Evolutionary conservation across 2,888 invertebrate species (phyloP).

Genomic region (Latrodectus hesperus): DNA sequence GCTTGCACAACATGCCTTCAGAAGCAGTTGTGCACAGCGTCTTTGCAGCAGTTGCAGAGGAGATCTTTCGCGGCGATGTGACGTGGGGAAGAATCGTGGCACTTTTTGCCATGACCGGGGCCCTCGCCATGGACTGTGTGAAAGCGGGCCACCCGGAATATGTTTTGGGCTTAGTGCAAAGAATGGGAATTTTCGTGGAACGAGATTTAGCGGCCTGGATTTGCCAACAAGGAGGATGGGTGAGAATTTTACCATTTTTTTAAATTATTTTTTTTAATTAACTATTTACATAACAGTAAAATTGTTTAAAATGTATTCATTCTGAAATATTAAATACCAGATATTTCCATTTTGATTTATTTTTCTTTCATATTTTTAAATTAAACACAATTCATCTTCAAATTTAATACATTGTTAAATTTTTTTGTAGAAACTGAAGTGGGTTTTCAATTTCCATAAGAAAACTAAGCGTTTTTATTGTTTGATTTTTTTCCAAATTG

Average conservation of each 20-base stretch:
- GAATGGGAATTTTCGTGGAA: constrained; percentile 84
- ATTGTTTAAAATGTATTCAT: too few species aligned
- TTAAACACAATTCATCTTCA: too few species aligned
- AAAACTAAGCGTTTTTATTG: too few species aligned
- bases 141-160: constrained; percentile 84
- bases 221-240: constrained; percentile 90
- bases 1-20: constrained; percentile 65
- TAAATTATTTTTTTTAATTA: too few species aligned
- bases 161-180: constrained; percentile 84
- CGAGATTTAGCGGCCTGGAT: constrained; percentile 85
- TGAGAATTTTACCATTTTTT: constrained; percentile 20
- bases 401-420: too few species aligned
- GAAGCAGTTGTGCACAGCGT: constrained; percentile 79
- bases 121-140: constrained; percentile 87
- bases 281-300: too few species aligned
- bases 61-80: constrained; percentile 79
- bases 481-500: too few species aligned
- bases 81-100: constrained; percentile 80
- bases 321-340: too few species aligned
- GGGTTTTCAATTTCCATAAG: too few species aligned
- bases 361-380: too few species aligned
- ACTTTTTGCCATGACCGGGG: constrained; percentile 87
- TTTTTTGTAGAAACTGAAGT: too few species aligned
- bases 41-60: constrained; percentile 82
- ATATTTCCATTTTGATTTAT: too few species aligned